phyloP scores from a whole-genome alignment of 2,888 invertebrate species.

The Luperina testacea region DNA sequence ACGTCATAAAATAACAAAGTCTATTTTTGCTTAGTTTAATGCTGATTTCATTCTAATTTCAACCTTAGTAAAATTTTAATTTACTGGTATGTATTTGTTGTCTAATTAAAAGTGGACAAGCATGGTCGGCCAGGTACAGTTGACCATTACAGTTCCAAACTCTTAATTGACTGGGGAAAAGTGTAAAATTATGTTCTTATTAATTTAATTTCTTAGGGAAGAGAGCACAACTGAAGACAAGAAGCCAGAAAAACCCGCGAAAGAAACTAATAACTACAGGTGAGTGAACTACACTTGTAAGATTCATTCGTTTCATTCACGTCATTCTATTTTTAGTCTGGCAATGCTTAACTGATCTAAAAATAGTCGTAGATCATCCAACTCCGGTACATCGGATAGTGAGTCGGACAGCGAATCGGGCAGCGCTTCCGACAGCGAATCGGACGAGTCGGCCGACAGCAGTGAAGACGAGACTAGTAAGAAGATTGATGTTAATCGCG shows the following conservation, averaged over 20 bases:
- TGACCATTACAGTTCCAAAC: too few species aligned
- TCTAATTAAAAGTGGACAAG: neutral
- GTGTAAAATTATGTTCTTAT: neutral
- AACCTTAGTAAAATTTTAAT: neutral
- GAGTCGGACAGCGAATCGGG: conserved; percentile 75
- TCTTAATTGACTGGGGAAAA: neutral
- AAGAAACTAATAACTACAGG: conserved; percentile 80
- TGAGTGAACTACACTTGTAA: conserved; percentile 49
- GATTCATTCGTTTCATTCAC: neutral
- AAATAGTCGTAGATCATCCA: conserved; percentile 72
- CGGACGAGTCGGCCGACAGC: conserved; percentile 69
- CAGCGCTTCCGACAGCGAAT: conserved; percentile 72
- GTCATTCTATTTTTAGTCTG: neutral
- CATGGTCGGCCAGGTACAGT: neutral
- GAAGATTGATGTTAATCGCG: conserved; percentile 55
- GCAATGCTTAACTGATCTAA: neutral
- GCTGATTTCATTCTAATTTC: neutral
- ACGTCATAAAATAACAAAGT: neutral
- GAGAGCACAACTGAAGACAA: conserved; percentile 76
- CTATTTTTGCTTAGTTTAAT: neutral
- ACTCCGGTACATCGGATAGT: conserved; percentile 79
- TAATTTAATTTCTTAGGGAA: conserved; percentile 69
- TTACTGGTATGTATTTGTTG: neutral
- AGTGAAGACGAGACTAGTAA: conserved; percentile 62
- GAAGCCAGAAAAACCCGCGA: conserved; percentile 72